Evolutionary conservation across 2,888 invertebrate genomes (phyloP), one percentile per base, ranked within the genome.

Genomic region (Campopleginae sp.): DNA sequence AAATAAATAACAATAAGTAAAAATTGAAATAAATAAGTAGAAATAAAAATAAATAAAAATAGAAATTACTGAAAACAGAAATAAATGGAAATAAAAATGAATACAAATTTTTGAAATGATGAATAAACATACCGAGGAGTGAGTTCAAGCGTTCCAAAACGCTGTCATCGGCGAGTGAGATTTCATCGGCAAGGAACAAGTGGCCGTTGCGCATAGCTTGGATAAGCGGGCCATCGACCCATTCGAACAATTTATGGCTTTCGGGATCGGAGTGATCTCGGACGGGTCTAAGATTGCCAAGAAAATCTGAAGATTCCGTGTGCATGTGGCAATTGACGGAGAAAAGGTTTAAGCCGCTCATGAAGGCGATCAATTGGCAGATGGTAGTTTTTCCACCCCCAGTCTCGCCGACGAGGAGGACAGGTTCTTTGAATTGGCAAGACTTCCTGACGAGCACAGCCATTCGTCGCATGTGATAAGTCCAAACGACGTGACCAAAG

Each of bases 271-370:
- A 94, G 84, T 95, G 95, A 77, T 96, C 95, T 80, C 98, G 94
- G 8, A 98, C 97, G 0, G 99, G 99, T 87, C 99, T 95, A 10
- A 99, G 94, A 23, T 99, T 98, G 58, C 99, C 99, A 23, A 99
- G 95, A 92, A 99, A 99, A 94, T 99, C 99, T 0, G 99, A 97
- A 88, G 99, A 98, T 94, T 99, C 99, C 0, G 99, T 98, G 91
- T 99, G 98, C 97, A 99, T 98, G 91, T 99, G 99, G 94, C 99
- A 99, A 94, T 99, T 99, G 1, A 99, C 96, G 54, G 97, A 96
- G 78, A 96, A 95, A 54, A 99, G 94, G 77, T 96, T 94, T 77
- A 96, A 96, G 0, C 94, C 93, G 85, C 95, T 95, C 76, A 97
- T 94, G 42, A 96, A 95, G 6, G 98, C 97, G 74, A 98, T 95